A percentile compares a stretch with the other conserved stretches of the same genome.
phyloP scores from a whole-genome alignment of 2,797 vertebrate species.

The Lepilemur septentrionalis region DNA sequence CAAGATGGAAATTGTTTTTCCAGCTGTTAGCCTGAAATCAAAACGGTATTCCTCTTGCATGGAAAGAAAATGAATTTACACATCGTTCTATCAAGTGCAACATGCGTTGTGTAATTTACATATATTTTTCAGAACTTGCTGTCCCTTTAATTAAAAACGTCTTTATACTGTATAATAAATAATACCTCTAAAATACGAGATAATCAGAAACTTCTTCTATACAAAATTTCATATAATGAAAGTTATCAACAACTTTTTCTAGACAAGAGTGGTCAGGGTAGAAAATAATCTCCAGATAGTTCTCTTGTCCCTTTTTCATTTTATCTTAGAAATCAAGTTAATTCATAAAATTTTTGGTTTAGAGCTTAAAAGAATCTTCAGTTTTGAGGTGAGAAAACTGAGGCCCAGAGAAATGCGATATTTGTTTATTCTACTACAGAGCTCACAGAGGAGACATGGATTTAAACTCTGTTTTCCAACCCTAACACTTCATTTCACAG shows the following conservation, averaged over 20 bases:
- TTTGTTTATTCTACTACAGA: background rate
- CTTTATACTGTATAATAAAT: background rate
- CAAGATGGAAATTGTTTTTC: constrained; percentile 43
- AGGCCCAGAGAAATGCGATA: background rate
- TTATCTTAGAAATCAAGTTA: constrained; percentile 47
- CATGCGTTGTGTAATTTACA: background rate
- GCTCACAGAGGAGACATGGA: background rate
- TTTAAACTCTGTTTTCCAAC: background rate
- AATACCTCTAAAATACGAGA: constrained; percentile 20
- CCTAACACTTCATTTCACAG: background rate
- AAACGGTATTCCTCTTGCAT: background rate
- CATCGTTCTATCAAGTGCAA: constrained; percentile 29
- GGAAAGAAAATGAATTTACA: constrained; percentile 19
- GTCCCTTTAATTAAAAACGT: constrained; percentile 44
- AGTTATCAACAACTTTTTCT: constrained; percentile 22
- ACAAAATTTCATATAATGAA: constrained; percentile 12
- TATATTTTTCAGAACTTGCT: background rate
- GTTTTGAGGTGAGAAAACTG: background rate
- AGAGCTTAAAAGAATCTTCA: background rate
- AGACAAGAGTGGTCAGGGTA: background rate
- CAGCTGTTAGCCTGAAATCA: constrained; percentile 30
- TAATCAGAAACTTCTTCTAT: background rate
- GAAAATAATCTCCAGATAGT: constrained; percentile 28
- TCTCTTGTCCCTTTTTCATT: background rate
- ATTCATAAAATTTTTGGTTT: background rate